Percentiles rank a stretch among this genome's conserved stretches.
Evolutionary conservation across 2,888 invertebrate species (phyloP).

Genomic region (Sesia apiformis): DNA sequence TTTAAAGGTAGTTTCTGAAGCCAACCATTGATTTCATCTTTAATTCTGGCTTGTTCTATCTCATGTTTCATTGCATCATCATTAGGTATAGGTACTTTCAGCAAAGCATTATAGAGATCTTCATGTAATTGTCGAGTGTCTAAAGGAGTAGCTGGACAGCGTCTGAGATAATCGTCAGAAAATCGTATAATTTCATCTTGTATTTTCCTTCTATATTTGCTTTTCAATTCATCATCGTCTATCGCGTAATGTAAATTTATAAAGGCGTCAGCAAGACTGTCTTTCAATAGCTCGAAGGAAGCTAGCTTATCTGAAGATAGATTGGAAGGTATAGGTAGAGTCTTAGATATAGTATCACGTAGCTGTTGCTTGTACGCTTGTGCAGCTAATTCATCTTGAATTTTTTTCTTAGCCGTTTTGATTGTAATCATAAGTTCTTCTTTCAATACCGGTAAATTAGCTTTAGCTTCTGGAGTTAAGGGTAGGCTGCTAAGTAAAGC

Average conservation of each 20-base stretch:
- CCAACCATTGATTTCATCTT: conserved; percentile 33
- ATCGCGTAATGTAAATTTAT: conserved; percentile 33
- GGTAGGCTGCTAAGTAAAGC: conserved; percentile 19
- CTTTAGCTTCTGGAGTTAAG: conserved; percentile 11
- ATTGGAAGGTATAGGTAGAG: conserved; percentile 20
- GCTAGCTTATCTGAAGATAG: conserved; percentile 23
- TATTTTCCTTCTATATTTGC: conserved; percentile 29
- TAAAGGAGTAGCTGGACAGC: conserved; percentile 22
- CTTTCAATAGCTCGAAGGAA: conserved; percentile 35
- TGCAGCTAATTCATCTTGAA: conserved; percentile 22
- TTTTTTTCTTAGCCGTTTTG: conserved; percentile 20
- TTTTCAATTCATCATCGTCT: conserved; percentile 17
- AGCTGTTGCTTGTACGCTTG: conserved; percentile 34
- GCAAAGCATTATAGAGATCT: conserved; percentile 29
- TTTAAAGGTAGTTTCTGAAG: conserved; percentile 25
- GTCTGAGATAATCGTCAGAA: conserved; percentile 31
- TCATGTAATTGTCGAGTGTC: conserved; percentile 23
- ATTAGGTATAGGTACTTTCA: conserved; percentile 27
- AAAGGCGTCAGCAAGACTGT: conserved; percentile 41
- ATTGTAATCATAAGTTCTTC: conserved; percentile 22
- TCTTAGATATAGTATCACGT: conserved; percentile 27
- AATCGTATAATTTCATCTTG: conserved; percentile 29
- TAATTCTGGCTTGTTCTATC: conserved; percentile 30
- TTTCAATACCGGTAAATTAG: conserved; percentile 16
- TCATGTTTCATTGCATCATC: conserved; percentile 28